Evolutionary conservation across 2,113 vertebrate genomes (phyloP).

Genomic region (Sander vitreus): DNA sequence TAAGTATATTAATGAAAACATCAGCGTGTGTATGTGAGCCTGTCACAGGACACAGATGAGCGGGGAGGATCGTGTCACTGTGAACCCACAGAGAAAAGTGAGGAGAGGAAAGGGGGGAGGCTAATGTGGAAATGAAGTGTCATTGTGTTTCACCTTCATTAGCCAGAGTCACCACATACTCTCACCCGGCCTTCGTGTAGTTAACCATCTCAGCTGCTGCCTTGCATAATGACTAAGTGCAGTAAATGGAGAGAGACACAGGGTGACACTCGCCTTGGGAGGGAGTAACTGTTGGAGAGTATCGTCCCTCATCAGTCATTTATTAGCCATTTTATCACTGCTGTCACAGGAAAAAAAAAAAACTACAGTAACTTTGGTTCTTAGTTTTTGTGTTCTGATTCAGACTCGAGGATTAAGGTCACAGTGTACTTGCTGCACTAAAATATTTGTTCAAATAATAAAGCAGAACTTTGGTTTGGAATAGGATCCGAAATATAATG

Average conservation of each 20-base stretch:
- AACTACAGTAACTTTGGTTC: not conserved
- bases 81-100: slow-evolving; percentile 54
- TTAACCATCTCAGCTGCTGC: slow-evolving; percentile 64
- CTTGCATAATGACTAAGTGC: slow-evolving; percentile 64
- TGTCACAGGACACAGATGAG: slow-evolving; percentile 56
- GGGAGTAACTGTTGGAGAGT: slow-evolving; percentile 22
- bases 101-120: slow-evolving; percentile 46
- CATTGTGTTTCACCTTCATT: slow-evolving; percentile 80
- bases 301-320: slow-evolving; percentile 44
- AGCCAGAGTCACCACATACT: slow-evolving; percentile 64
- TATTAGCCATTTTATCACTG: slow-evolving; percentile 42
- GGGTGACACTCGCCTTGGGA: slow-evolving; percentile 43
- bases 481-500: slow-evolving; percentile 7
- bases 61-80: slow-evolving; percentile 61
- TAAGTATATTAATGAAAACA: slow-evolving; percentile 27
- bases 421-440: not conserved
- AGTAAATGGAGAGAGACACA: slow-evolving; percentile 43
- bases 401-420: slow-evolving; percentile 17
- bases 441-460: slow-evolving; percentile 13
- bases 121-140: slow-evolving; percentile 73
- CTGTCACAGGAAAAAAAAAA: slow-evolving; percentile 4
- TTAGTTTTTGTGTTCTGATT: slow-evolving; percentile 13
- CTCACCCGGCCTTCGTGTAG: slow-evolving; percentile 56
- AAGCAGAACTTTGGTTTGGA: slow-evolving; percentile 18
- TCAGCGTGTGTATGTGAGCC: not conserved